These are phyloP conservation scores for Thamnaconus septentrionalis DNA, from an alignment of 2,113 vertebrate species.

Conservation along the genomic window DNA sequence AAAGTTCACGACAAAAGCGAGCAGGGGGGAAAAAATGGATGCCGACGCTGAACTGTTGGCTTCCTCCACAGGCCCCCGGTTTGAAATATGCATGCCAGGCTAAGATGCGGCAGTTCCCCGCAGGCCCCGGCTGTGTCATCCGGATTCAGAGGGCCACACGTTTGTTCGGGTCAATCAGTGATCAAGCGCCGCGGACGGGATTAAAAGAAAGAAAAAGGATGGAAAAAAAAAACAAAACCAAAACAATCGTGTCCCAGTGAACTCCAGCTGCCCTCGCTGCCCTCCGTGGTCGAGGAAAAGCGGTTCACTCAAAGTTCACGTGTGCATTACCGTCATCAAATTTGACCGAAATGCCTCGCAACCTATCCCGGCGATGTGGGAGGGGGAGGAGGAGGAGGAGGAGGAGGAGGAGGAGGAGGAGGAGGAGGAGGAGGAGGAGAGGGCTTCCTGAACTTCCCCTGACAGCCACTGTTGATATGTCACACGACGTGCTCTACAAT, in stretches of 20 bases:
- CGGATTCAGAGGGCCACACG: not conserved
- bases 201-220: constrained; percentile 16
- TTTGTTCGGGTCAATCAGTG: constrained; percentile 32
- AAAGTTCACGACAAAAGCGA: constrained; percentile 7
- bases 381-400: not conserved
- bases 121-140: not conserved
- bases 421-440: constrained; percentile 19
- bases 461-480: constrained; percentile 47
- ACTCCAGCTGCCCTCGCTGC: constrained; percentile 41
- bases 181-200: constrained; percentile 34
- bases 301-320: constrained; percentile 73
- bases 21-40: not conserved
- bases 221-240: constrained; percentile 15
- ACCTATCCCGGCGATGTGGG: constrained; percentile 24
- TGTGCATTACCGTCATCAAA: constrained; percentile 26
- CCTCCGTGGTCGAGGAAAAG: constrained; percentile 23
- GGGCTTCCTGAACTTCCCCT: constrained; percentile 39
- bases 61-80: not conserved
- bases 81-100: constrained; percentile 34
- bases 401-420: not conserved
- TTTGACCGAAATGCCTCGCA: constrained; percentile 41
- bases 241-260: constrained; percentile 42
- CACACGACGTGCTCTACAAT: constrained; percentile 56
- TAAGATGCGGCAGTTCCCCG: constrained; percentile 9
- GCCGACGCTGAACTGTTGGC: constrained; percentile 14